A percentile compares a stretch with the other conserved stretches of the same genome.
Conservation (phyloP, 2,113 vertebrate species). For the Phaethon lepturus region DNA sequence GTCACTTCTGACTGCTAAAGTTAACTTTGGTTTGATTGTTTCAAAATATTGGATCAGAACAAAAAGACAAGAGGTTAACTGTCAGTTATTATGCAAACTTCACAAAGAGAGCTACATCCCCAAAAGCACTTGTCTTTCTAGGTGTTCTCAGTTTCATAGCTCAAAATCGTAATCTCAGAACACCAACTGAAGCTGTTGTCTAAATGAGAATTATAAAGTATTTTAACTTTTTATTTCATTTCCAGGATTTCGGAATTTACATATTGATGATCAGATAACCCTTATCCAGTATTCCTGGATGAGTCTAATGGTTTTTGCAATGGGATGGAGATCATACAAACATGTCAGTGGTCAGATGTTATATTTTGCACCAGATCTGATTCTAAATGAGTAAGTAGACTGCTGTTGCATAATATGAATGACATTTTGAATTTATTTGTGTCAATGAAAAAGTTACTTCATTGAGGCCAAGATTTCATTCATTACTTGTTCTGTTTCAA, state of each 20-base stretch:
- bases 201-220: background rate
- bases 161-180: background rate
- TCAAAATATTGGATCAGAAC: background rate
- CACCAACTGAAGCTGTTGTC: background rate
- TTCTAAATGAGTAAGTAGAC: constrained; percentile 93
- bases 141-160: background rate
- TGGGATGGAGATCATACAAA: constrained; percentile 96
- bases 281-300: constrained; percentile 99
- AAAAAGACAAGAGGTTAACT: background rate
- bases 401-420: background rate
- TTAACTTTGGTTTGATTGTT: background rate
- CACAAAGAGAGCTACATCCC: background rate
- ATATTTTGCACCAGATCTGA: constrained; percentile 95
- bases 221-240: constrained; percentile 21
- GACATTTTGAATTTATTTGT: background rate
- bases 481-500: background rate
- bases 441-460: background rate
- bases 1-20: background rate
- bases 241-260: constrained; percentile 93
- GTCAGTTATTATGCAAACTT: background rate
- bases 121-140: background rate
- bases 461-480: background rate
- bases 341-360: constrained; percentile 93
- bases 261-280: constrained; percentile 97
- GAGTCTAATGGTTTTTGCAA: constrained; percentile 95